Evolutionary conservation across 2,797 vertebrate species (phyloP).

Genomic region (Lacerta bilineata): DNA sequence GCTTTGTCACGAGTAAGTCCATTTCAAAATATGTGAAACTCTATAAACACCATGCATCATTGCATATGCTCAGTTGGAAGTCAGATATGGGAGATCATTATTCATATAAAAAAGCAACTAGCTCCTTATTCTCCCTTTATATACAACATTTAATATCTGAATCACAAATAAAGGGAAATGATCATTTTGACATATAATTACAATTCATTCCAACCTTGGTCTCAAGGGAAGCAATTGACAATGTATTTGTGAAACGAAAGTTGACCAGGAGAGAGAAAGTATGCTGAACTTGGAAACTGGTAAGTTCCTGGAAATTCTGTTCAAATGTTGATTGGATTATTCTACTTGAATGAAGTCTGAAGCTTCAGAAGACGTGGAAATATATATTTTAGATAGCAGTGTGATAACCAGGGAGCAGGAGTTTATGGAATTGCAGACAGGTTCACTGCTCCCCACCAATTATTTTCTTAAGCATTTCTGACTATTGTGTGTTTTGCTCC

Average conservation of each 20-base stretch:
- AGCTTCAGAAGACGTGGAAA: neutral
- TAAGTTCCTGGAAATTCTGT: neutral
- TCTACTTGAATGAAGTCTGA: neutral
- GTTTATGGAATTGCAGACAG: neutral
- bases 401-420: neutral
- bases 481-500: neutral
- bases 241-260: no score
- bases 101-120: neutral
- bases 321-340: slow-evolving; percentile 6
- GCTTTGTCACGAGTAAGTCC: neutral
- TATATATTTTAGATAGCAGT: neutral
- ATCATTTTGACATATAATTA: no score
- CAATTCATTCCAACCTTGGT: no score
- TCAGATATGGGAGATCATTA: neutral
- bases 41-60: neutral
- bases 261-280: no score
- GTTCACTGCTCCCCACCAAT: neutral
- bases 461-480: neutral
- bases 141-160: neutral
- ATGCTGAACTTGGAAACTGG: neutral
- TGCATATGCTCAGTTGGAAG: neutral
- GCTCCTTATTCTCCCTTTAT: neutral
- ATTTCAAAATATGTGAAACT: neutral
- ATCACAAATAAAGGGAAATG: neutral
- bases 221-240: no score